These are phyloP conservation scores for Trichomalopsis sarcophagae DNA, from an alignment of 1,140 invertebrate genomes.

Conservation along the genomic window DNA sequence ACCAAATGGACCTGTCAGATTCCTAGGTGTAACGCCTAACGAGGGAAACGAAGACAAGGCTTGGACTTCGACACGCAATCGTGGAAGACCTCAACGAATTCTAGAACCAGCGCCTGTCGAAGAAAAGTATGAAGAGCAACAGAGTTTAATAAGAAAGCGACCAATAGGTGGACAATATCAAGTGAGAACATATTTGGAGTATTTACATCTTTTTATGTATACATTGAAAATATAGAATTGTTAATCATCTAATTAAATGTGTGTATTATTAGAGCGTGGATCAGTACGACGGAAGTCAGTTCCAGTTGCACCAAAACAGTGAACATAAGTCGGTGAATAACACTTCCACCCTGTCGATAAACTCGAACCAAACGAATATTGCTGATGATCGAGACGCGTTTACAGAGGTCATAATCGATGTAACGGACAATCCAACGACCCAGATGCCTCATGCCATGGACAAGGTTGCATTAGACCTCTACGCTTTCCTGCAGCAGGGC, in stretches of 20 bases:
- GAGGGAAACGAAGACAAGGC: slow-evolving; percentile 73
- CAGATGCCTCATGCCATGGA: slow-evolving; percentile 80
- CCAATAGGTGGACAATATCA: slow-evolving; percentile 55
- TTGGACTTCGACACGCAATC: slow-evolving; percentile 47
- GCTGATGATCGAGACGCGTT: slow-evolving; percentile 44
- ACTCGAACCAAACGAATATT: background rate
- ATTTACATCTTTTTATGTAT: background rate
- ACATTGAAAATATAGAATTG: too few relatives aligned
- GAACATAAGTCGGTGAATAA: background rate
- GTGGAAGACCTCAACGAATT: slow-evolving; percentile 62
- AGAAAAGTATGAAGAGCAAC: slow-evolving; percentile 60
- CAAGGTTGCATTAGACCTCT: slow-evolving; percentile 87
- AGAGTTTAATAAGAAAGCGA: slow-evolving; percentile 59
- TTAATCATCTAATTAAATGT: background rate
- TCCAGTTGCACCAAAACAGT: background rate
- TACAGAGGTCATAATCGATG: slow-evolving; percentile 63
- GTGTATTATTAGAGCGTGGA: background rate
- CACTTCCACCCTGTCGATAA: background rate
- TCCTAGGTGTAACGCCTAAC: slow-evolving; percentile 77
- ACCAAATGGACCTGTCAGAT: slow-evolving; percentile 76
- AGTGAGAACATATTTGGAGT: slow-evolving; percentile 54
- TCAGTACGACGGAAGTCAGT: background rate
- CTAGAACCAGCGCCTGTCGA: slow-evolving; percentile 64
- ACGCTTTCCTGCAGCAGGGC: slow-evolving; percentile 83
- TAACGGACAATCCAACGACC: slow-evolving; percentile 78